Percentiles rank a stretch among this genome's conserved stretches.
Evolutionary conservation across 2,888 invertebrate genomes (phyloP).

Genomic region (Epistrophe eligans): DNA sequence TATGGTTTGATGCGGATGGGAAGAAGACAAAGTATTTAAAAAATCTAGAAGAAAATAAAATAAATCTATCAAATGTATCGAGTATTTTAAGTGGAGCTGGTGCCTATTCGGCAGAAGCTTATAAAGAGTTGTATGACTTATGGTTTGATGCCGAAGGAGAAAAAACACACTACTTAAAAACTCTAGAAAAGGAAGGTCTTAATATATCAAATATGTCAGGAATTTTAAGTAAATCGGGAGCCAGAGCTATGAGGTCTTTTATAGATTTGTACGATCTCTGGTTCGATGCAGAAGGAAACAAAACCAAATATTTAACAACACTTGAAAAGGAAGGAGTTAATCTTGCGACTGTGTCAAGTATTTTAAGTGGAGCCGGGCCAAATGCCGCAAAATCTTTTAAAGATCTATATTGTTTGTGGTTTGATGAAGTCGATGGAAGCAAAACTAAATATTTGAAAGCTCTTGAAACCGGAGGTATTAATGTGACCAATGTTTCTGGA

Average conservation of each 20-base stretch:
- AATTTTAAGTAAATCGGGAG: slow-evolving; percentile 15
- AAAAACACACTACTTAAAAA: slow-evolving; percentile 7
- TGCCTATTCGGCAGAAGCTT: slow-evolving; percentile 5
- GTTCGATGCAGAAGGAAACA: slow-evolving; percentile 31
- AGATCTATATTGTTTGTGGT: slow-evolving; percentile 23
- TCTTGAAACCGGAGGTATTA: slow-evolving; percentile 28
- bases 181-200: slow-evolving; percentile 1
- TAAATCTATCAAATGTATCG: slow-evolving; percentile 11
- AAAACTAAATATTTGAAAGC: slow-evolving; percentile 30
- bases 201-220: slow-evolving; percentile 4
- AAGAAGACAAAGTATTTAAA: slow-evolving; percentile 17
- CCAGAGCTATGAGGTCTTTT: slow-evolving; percentile 3
- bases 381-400: slow-evolving; percentile 33
- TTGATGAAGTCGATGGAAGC: slow-evolving; percentile 22
- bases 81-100: slow-evolving; percentile 34
- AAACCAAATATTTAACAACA: slow-evolving; percentile 14
- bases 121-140: slow-evolving; percentile 17
- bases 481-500: slow-evolving; percentile 11
- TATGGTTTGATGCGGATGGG: slow-evolving; percentile 27
- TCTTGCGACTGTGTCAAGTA: slow-evolving; percentile 7
- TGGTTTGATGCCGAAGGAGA: slow-evolving; percentile 29
- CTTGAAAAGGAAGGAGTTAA: slow-evolving; percentile 27
- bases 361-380: slow-evolving; percentile 10
- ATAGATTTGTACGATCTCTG: slow-evolving; percentile 17
- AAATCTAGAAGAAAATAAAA: slow-evolving; percentile 11